Base-by-base conservation (phyloP, 2,113 vertebrate species). In the Bos javanicus region DNA sequence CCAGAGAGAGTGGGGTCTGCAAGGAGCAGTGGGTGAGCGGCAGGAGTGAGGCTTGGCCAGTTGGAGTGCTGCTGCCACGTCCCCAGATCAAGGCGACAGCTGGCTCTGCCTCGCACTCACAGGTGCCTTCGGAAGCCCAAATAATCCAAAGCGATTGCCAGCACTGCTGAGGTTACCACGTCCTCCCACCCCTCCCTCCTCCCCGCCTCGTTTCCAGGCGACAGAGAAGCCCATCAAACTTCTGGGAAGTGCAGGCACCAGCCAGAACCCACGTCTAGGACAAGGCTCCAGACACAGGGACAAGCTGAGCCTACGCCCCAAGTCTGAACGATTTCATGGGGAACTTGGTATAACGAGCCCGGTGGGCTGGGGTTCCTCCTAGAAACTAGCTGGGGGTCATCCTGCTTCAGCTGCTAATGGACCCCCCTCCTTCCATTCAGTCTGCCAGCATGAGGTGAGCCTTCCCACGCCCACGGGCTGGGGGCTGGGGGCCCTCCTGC, bases 1-100 rank as follows among this genome's bases (percentile, higher is more conserved):
- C 46, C 28, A 80, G 81, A 62, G 54, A 52, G 3, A 1, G 97
- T 95, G 80, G 98, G 97, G 78, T 74, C 97, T 57, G 60, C 98
- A 83, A 97, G 89, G 71, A 94, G 97, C 90, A 96, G 94, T 48
- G 97, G 97, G 43, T 54, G 92, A 5, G 93, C 78, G 7, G 98
- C 98, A 0, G 94, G 97, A 8, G 97, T 15, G 33, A 93, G 86
- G 88, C 96, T 89, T 52, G 98, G 98, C 97, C 86, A 98, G 95
- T 43, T 1, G 99, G 98, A 0, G 98, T 99, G 52, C 99, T 99
- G 98, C 98, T 98, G 52, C 97, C 97, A 50, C 11, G 5, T 6
- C 6, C 67, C 67, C 19, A 81, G 80, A 43, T 11, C 17, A 21
- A 48, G 39, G 39, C 7, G 15, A 57, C 17, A 23, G 50, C 52